phyloP scores from a whole-genome alignment of 2,113 vertebrate species.

The human (Homo sapiens) region DNA sequence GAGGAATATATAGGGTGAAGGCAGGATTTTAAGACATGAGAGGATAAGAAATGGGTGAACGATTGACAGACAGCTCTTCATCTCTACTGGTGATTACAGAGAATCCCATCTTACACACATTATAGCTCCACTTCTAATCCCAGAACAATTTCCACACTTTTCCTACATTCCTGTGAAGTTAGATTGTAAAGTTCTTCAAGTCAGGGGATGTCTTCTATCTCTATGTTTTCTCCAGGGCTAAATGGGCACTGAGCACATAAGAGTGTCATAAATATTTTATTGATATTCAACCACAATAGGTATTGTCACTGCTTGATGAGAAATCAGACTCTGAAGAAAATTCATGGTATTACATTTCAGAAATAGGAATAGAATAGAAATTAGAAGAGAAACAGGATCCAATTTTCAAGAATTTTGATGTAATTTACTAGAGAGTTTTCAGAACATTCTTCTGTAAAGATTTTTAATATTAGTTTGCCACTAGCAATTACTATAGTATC shows the following conservation, averaged over 20 bases:
- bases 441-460: neutral
- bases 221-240: neutral
- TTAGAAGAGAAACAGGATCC: neutral
- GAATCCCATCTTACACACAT: neutral
- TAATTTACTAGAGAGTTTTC: neutral
- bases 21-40: neutral
- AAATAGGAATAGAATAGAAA: neutral
- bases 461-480: neutral
- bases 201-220: neutral
- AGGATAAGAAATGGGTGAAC: neutral
- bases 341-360: neutral
- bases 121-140: neutral
- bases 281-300: neutral
- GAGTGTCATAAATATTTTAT: neutral
- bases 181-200: neutral
- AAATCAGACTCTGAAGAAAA: slow-evolving; percentile 14
- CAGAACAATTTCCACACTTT: neutral
- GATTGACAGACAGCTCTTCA: neutral
- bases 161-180: neutral
- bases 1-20: neutral
- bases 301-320: neutral
- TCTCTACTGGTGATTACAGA: neutral
- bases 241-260: neutral
- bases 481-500: neutral
- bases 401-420: neutral